Evolutionary conservation across 92 coral and sea anemone species (phyloP), one percentile per base, ranked within the genome.

Genomic region (Heliopora coerulea): DNA sequence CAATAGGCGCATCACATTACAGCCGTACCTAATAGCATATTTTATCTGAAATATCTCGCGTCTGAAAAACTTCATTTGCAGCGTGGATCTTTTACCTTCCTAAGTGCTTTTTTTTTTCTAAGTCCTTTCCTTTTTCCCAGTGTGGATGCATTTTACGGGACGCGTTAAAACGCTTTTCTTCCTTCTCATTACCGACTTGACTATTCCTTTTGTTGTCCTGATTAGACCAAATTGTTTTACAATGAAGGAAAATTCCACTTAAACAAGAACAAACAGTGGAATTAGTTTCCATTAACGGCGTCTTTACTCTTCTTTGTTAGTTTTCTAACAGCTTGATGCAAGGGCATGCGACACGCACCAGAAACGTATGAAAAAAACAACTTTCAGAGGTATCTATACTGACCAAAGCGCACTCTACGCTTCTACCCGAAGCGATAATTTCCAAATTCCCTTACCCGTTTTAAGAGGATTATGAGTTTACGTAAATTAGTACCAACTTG

Each of bases 171-270:
- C 39, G 24, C 35, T 48, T n/a, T 70, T 54, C 63, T 41, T 52
- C 33, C 27, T 37, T 33, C 63, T 70, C 77, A 70, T 70, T 70
- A 70, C 20, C 77, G 19, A 30, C 40, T 28, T 70, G 62, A 48
- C 74, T 26, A 20, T 67, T 56, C 33, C 31, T 54, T 44, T 32
- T 70, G 77, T 70, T 58, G 30, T 70, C 62, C 63, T 70, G 62
- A 70, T 70, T 70, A 52, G 32, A 70, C 28, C 49, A 70, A 70
- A 70, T 70, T 70, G 64, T 57, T 70, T 52, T 11, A 52, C 77
- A 70, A 70, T 70, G 77, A 54, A 52, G 77, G 77, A 70, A 70
- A 52, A 54, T 70, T 70, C 50, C 77, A 52, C 76, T 70, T 70
- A 70, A 70, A 62, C 15, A 28, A 8, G 39, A 24, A 32, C 77